A percentile compares a stretch with the other conserved stretches of the same genome.
Evolutionary conservation across 2,113 vertebrate species (phyloP).

Genomic region (Telmatochromis sp.): DNA sequence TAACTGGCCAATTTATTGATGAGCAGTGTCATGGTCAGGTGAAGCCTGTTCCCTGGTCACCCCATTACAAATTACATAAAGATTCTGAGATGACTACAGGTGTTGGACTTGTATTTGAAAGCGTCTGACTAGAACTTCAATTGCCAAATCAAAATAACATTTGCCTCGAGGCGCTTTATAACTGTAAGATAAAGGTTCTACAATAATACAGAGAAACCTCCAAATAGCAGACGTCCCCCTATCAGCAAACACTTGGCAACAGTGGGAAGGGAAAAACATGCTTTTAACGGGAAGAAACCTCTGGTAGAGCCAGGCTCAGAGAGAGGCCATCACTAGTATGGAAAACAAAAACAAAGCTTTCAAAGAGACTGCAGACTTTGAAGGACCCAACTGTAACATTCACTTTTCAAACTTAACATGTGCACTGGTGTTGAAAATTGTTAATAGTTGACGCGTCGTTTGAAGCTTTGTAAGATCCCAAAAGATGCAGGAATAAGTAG

Average conservation of each 20-base stretch:
- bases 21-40: neutral
- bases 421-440: neutral
- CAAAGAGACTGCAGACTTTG: neutral
- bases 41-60: neutral
- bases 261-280: neutral
- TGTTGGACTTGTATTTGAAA: neutral
- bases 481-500: neutral
- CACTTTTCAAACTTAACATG: neutral
- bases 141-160: neutral
- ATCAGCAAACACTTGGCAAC: neutral
- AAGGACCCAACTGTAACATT: neutral
- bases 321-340: neutral
- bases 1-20: neutral
- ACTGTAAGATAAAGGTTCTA: neutral
- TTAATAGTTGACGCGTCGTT: rapidly evolving
- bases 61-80: neutral
- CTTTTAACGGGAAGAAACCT: neutral
- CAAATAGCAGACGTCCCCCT: neutral
- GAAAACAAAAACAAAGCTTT: neutral
- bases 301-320: neutral
- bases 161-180: neutral
- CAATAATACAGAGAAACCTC: neutral
- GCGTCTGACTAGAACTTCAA: neutral
- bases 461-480: neutral
- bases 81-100: neutral